Conservation (phyloP, 2,888 invertebrate genomes). For the Philopedon plagiatum region DNA sequence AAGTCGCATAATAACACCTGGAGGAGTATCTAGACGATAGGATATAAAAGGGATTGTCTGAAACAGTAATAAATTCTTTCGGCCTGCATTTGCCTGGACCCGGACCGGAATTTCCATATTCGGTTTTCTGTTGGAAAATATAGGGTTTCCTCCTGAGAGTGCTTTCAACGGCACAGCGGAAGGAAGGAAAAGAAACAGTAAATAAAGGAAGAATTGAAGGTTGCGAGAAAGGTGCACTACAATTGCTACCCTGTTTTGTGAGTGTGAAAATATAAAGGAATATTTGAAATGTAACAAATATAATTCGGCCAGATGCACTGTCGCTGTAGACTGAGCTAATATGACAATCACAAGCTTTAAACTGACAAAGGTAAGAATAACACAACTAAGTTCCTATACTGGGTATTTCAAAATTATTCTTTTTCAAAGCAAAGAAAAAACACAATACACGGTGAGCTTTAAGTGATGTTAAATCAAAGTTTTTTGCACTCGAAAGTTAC, state of each 20-base stretch:
- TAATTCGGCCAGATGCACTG: background rate
- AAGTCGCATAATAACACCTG: slow-evolving; percentile 18
- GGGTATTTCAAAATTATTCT: too few relatives aligned
- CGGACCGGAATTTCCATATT: slow-evolving; percentile 39
- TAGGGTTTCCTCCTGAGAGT: slow-evolving; percentile 38
- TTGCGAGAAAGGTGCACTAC: background rate
- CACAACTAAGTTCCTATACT: too few relatives aligned
- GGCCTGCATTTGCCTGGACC: slow-evolving; percentile 10
- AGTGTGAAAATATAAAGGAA: background rate
- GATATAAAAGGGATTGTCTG: slow-evolving; percentile 41
- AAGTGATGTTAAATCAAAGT: too few relatives aligned
- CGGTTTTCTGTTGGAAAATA: slow-evolving; percentile 33
- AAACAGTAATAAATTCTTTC: slow-evolving; percentile 38
- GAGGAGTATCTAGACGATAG: slow-evolving; percentile 20
- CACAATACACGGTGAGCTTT: too few relatives aligned
- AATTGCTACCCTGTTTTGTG: background rate
- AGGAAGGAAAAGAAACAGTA: slow-evolving; percentile 25
- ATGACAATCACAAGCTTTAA: too few relatives aligned
- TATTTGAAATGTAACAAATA: background rate
- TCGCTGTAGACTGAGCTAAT: too few relatives aligned
- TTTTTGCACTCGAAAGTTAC: too few relatives aligned
- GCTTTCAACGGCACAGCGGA: slow-evolving; percentile 29
- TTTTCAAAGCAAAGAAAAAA: too few relatives aligned
- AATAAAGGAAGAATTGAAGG: slow-evolving; percentile 30
- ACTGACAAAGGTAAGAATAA: too few relatives aligned